Percentiles rank a stretch among this genome's conserved stretches.
Evolutionary conservation across 2,888 invertebrate genomes (phyloP).

Genomic region (Napeogenes sylphis): DNA sequence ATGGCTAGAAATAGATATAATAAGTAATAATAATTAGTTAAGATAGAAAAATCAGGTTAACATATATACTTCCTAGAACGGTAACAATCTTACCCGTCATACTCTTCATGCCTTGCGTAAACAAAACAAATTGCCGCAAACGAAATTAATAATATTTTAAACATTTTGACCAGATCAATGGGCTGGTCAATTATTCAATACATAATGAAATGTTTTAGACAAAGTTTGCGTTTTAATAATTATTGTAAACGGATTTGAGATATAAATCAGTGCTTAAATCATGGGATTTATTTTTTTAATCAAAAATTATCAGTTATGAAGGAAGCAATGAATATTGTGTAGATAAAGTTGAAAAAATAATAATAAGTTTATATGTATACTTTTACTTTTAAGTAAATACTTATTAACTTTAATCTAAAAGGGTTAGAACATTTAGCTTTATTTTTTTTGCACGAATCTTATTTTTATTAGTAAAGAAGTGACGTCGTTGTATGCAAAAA

Average conservation of each 20-base stretch:
- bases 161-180: constrained; percentile 28
- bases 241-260: background rate
- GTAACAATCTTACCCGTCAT: constrained; percentile 50
- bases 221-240: background rate
- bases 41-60: background rate
- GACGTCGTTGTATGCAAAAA: too few relatives aligned
- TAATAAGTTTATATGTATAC: too few relatives aligned
- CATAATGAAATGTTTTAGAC: background rate
- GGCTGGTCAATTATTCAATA: constrained; percentile 1
- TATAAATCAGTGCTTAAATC: background rate
- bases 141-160: constrained; percentile 38
- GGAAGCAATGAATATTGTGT: too few relatives aligned
- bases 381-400: too few relatives aligned
- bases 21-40: background rate
- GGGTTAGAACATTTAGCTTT: too few relatives aligned
- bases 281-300: background rate
- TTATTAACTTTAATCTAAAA: too few relatives aligned
- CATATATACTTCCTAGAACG: background rate
- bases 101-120: constrained; percentile 53
- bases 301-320: background rate
- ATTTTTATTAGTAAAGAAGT: too few relatives aligned
- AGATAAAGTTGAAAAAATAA: too few relatives aligned
- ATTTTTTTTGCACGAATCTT: too few relatives aligned
- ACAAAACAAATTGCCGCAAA: constrained; percentile 37
- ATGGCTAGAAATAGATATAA: constrained; percentile 33